phyloP scores from a whole-genome alignment of 2,113 vertebrate species.

The Chrysemys picta region DNA sequence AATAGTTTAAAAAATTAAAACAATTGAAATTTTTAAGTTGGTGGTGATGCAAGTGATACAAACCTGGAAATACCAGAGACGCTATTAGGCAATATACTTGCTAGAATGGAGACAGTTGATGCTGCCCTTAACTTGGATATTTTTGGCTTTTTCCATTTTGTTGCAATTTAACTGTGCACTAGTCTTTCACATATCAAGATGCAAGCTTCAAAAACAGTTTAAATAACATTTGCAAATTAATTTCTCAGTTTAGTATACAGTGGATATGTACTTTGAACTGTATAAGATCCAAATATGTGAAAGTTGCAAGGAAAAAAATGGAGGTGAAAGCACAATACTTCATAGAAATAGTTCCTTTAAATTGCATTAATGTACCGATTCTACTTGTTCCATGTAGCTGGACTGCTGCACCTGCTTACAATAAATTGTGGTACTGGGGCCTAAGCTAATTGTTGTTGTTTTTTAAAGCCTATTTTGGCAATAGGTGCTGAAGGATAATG shows the following conservation, averaged over 20 bases:
- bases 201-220: not conserved
- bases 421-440: not conserved
- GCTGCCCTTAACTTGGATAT: not conserved
- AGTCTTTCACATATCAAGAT: not conserved
- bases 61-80: not conserved
- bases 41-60: not conserved
- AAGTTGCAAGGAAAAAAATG: not conserved
- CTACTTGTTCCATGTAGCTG: not conserved
- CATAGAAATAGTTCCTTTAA: not conserved
- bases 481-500: not conserved
- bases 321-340: not conserved
- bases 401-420: not conserved
- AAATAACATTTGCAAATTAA: fast-evolving
- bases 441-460: not conserved
- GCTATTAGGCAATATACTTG: not conserved
- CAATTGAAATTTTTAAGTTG: not conserved
- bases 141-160: not conserved
- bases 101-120: not conserved
- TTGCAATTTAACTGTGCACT: not conserved
- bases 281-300: not conserved
- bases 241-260: not conserved
- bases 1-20: not conserved
- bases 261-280: fast-evolving
- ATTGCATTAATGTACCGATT: not conserved
- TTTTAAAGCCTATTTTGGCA: not conserved